Evolutionary conservation across 1,140 invertebrate species (phyloP), one percentile per base, ranked within the genome.

Genomic region (Leucophenga varia): DNA sequence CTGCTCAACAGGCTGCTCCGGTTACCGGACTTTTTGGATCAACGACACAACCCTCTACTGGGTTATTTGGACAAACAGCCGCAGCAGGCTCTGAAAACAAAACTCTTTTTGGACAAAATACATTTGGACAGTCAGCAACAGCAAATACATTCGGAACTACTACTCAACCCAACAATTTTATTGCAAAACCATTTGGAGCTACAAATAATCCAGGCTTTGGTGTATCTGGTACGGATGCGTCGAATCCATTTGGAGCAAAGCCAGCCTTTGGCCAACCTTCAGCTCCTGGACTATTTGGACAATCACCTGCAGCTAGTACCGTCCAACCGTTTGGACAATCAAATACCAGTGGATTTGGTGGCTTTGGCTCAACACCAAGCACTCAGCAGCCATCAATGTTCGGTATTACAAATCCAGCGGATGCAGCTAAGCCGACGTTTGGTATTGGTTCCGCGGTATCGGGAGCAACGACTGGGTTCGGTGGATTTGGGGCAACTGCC

Each of bases 141-240:
- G 65, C 58, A 6, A 57, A 40, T 31, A 65, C 69, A 36, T 79
- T 77, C 40, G 76, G 76, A 38, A 69, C 78, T 34, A 54, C 69
- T 1, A 54, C 74, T 0, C 76, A 50, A 31, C 64, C 64, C 16
- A 70, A 59, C 17, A 69, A 70, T 54, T 64, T 65, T 19, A 35
- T 72, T 32, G 58, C 58, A 13, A 76, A 74, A 28, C 64, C 76
- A 0, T 81, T 86, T 61, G 83, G 80, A 28, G 74, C 80, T 1
- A 80, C 81, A 5, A 79, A 80, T 4, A 80, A 79, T 0, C 81
- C 81, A 43, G 78, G 76, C 12, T 82, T 85, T 70, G 79, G 80
- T 19, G 80, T 79, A n/a, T 77, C 77, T 43, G 53, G 77, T 10
- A 75, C 78, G 0, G 76, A 79, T 9, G 72, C 76, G 0, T 69